Conservation (phyloP, 1,140 invertebrate species). For the Drosophila guanche region DNA sequence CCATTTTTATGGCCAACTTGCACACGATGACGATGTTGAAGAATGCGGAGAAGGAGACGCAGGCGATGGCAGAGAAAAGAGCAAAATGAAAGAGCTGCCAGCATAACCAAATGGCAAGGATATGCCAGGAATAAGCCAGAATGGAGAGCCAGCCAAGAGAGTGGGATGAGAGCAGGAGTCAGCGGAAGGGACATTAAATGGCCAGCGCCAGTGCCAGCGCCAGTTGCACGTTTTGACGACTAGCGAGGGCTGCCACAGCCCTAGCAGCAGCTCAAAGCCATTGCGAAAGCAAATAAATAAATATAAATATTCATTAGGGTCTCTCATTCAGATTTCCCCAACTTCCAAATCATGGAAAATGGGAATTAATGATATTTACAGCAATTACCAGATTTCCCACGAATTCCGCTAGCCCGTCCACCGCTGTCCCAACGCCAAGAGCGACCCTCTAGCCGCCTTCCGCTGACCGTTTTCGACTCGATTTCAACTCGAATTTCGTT, state of each 20-base stretch:
- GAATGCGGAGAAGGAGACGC: background rate
- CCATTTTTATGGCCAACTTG: slow-evolving; percentile 81
- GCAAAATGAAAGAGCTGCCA: slow-evolving; percentile 72
- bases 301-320: slow-evolving; percentile 56
- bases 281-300: slow-evolving; percentile 46
- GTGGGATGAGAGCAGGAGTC: background rate
- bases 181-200: slow-evolving; percentile 68
- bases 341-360: slow-evolving; percentile 21
- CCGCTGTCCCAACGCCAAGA: too few relatives aligned
- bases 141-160: slow-evolving; percentile 21
- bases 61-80: slow-evolving; percentile 27
- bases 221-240: slow-evolving; percentile 28
- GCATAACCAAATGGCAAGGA: slow-evolving; percentile 71
- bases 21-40: slow-evolving; percentile 55
- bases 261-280: slow-evolving; percentile 17
- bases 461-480: too few relatives aligned
- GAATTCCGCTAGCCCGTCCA: too few relatives aligned
- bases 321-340: slow-evolving; percentile 40
- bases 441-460: too few relatives aligned
- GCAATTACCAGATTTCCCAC: background rate
- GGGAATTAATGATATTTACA: slow-evolving; percentile 42
- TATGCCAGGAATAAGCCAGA: slow-evolving; percentile 35
- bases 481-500: too few relatives aligned
- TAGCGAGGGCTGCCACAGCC: slow-evolving; percentile 20
- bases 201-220: slow-evolving; percentile 34